Evolutionary conservation across 1,140 invertebrate species (phyloP), one percentile per base, ranked within the genome.

Genomic region (Drosophila cardini): DNA sequence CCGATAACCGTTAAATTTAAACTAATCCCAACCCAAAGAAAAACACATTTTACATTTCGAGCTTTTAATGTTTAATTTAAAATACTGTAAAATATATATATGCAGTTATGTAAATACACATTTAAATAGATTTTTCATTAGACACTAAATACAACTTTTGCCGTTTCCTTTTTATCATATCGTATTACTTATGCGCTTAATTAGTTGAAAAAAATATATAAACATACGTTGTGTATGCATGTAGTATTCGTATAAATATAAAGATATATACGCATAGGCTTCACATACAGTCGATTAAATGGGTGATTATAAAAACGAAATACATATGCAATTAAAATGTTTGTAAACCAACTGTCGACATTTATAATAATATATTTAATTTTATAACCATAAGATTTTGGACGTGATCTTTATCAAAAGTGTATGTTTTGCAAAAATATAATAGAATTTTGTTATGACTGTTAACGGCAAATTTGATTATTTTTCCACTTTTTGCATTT

Each of bases 21-120:
- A 42, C 21, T 10, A 9, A 4, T 38, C 2, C 11, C 32, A 32
- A 8, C 11, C n/a, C 11, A 21, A 50, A 13, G 3, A 30, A 50
- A 11, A 50, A 32, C 45, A 46, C 16, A 46, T 9, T 15, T 21
- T 34, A 21, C 1, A 32, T 26, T 56, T 65, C 38, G 63, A 63
- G 61, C 42, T 63, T 75, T 72, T 57, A 46, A 53, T 61, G 9
- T 72, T 78, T 72, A 78, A 57, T 86, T 89, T 87, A 87, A 89
- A 87, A 89, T 87, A 87, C 83, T 87, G 84, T 84, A 89, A 87
- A 87, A 87, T 87, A 86, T 81, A 70, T 72, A 86, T 81, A 70
- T 72, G 78, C 52, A 72, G 64, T 83, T 80, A 76, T 77, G 79
- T 84, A 89, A 87, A 87, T 77, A 77, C 70, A 89, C 76, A 79